Percentiles rank a stretch among this genome's conserved stretches.
Evolutionary conservation across 2,797 vertebrate species (phyloP).

Genomic region (Champsocephalus gunnari): DNA sequence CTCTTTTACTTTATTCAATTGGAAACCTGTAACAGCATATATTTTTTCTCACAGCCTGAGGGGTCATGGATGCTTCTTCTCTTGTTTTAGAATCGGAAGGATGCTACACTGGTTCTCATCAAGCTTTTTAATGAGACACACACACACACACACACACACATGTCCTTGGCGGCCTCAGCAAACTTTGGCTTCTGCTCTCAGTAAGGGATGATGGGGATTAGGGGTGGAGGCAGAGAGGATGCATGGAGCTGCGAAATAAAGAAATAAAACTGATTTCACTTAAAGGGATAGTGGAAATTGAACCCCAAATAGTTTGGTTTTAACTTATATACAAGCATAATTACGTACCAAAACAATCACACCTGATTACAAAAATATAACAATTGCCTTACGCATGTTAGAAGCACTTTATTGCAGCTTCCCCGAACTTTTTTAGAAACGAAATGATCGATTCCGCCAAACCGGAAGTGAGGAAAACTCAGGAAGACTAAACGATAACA

Average conservation of each 20-base stretch:
- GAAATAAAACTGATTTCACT: too few species aligned
- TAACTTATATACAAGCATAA: too few species aligned
- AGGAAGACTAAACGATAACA: too few species aligned
- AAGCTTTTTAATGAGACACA: slow-evolving; percentile 66
- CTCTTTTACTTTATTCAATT: slow-evolving; percentile 38
- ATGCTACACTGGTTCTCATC: slow-evolving; percentile 52
- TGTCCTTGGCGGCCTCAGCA: slow-evolving; percentile 50
- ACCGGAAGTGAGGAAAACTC: too few species aligned
- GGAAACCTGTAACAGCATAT: slow-evolving; percentile 27
- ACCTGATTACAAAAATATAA: too few species aligned
- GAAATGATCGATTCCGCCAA: too few species aligned
- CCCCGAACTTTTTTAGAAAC: too few species aligned
- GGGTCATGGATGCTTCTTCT: slow-evolving; percentile 27
- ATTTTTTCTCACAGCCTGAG: slow-evolving; percentile 16
- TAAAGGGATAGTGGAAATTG: too few species aligned
- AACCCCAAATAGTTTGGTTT: too few species aligned
- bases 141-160: slow-evolving; percentile 29
- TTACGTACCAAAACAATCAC: too few species aligned
- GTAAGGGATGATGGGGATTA: slow-evolving; percentile 70
- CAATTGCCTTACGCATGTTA: too few species aligned
- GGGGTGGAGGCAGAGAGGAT: slow-evolving; percentile 32
- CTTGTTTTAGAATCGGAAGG: slow-evolving; percentile 19
- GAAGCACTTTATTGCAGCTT: too few species aligned
- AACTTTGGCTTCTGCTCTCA: slow-evolving; percentile 59
- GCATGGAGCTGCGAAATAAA: background rate